phyloP scores from a whole-genome alignment of 2,113 vertebrate genomes.

The Pomatorhinus ruficollis region DNA sequence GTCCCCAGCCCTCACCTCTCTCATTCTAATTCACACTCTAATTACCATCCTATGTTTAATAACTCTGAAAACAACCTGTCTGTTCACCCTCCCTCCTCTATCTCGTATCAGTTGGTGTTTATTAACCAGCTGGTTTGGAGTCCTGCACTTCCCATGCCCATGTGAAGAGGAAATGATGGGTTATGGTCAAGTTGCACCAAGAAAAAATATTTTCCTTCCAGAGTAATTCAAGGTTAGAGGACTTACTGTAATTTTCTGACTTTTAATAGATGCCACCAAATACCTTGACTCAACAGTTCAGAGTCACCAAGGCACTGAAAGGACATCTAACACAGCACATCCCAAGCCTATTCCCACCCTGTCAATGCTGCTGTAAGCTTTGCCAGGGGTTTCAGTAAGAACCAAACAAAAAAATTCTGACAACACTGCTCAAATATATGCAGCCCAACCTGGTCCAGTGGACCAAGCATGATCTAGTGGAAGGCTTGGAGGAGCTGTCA shows the following conservation, averaged over 20 bases:
- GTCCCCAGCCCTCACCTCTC: not conserved
- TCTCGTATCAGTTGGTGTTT: not conserved
- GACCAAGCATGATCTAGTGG: not conserved
- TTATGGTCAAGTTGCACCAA: not conserved
- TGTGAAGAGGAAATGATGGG: not conserved
- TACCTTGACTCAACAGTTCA: not conserved
- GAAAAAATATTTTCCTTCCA: not conserved
- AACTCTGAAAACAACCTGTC: not conserved
- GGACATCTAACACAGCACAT: not conserved
- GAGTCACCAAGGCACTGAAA: not conserved
- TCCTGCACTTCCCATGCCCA: not conserved
- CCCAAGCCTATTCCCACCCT: not conserved
- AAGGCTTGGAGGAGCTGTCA: not conserved
- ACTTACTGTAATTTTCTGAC: not conserved
- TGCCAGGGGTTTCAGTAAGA: not conserved
- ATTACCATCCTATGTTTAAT: not conserved
- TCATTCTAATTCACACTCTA: not conserved
- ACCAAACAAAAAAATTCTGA: not conserved
- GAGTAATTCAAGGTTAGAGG: not conserved
- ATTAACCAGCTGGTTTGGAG: not conserved
- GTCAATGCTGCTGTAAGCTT: not conserved
- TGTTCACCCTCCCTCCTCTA: not conserved
- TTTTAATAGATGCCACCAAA: not conserved
- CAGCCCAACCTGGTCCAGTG: too few species aligned
- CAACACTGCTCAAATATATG: not conserved